These are phyloP conservation scores for Ganaspis sp. DNA, from an alignment of 1,140 invertebrate genomes.

Conservation along the genomic window DNA sequence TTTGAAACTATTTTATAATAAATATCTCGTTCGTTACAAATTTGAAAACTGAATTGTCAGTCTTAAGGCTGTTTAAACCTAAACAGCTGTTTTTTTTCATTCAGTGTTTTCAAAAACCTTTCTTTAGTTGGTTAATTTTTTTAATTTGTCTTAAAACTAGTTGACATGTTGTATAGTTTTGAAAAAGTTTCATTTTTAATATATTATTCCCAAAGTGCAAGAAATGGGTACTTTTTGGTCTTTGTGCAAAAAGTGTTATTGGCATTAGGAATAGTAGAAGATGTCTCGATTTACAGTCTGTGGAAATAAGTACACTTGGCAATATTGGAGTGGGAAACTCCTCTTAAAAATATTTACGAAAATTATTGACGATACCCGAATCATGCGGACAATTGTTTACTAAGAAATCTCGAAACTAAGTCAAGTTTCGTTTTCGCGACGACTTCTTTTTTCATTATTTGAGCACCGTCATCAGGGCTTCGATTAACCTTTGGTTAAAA, in stretches of 20 bases:
- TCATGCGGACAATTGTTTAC: not conserved
- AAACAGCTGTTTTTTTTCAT: no score
- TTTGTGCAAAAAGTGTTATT: not conserved
- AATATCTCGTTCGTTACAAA: no score
- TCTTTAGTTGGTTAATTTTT: no score
- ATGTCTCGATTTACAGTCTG: not conserved
- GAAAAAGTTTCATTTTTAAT: no score
- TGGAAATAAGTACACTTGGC: constrained; percentile 21
- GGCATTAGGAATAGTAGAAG: not conserved
- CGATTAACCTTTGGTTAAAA: constrained; percentile 4
- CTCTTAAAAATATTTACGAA: not conserved
- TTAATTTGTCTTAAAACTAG: no score
- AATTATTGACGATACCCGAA: not conserved
- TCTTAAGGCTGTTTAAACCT: no score
- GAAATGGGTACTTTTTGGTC: not conserved
- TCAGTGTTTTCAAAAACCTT: no score
- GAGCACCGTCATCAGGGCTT: not conserved
- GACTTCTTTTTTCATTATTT: not conserved
- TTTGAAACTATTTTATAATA: no score
- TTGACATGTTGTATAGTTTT: no score
- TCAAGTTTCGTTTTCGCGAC: not conserved
- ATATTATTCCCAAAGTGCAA: no score
- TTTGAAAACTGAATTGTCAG: no score
- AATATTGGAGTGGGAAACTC: not conserved
- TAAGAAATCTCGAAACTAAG: not conserved